These are phyloP conservation scores for Vicugna pacos DNA, from an alignment of 2,113 vertebrate genomes.

Conservation along the genomic window DNA sequence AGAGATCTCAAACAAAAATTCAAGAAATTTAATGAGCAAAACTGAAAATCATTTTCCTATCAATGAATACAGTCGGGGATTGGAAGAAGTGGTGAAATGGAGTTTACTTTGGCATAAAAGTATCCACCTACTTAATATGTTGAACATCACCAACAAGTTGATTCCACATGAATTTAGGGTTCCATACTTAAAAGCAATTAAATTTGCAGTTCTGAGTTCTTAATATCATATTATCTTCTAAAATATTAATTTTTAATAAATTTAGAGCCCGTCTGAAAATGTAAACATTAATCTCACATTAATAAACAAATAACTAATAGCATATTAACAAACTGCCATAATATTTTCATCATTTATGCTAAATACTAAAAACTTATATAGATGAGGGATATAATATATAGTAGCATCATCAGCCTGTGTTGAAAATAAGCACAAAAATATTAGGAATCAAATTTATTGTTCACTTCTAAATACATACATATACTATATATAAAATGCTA, in stretches of 20 bases:
- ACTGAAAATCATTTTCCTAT: slow-evolving; percentile 79
- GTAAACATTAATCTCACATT: slow-evolving; percentile 85
- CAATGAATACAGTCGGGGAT: slow-evolving; percentile 82
- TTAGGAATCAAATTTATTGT: slow-evolving; percentile 83
- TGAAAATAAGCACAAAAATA: slow-evolving; percentile 86
- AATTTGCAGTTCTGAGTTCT: slow-evolving; percentile 78
- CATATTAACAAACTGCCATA: slow-evolving; percentile 76
- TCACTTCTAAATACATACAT: slow-evolving; percentile 78
- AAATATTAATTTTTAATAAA: slow-evolving; percentile 84
- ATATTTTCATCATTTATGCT: slow-evolving; percentile 72
- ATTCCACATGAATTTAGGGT: slow-evolving; percentile 81
- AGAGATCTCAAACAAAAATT: slow-evolving; percentile 86
- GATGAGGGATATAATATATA: slow-evolving; percentile 72
- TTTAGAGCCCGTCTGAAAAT: slow-evolving; percentile 85
- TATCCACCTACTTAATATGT: slow-evolving; percentile 78
- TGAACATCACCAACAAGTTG: slow-evolving; percentile 82
- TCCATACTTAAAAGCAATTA: slow-evolving; percentile 82
- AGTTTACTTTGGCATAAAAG: slow-evolving; percentile 83
- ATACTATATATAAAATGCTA: slow-evolving; percentile 60
- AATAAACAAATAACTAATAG: slow-evolving; percentile 84
- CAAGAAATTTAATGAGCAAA: slow-evolving; percentile 87
- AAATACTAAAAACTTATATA: slow-evolving; percentile 75
- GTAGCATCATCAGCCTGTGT: slow-evolving; percentile 76
- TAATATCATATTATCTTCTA: slow-evolving; percentile 82
- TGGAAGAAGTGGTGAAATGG: slow-evolving; percentile 82